These are phyloP conservation scores for Cardiocondyla obscurior DNA, from an alignment of 1,140 invertebrate genomes.

Conservation along the genomic window DNA sequence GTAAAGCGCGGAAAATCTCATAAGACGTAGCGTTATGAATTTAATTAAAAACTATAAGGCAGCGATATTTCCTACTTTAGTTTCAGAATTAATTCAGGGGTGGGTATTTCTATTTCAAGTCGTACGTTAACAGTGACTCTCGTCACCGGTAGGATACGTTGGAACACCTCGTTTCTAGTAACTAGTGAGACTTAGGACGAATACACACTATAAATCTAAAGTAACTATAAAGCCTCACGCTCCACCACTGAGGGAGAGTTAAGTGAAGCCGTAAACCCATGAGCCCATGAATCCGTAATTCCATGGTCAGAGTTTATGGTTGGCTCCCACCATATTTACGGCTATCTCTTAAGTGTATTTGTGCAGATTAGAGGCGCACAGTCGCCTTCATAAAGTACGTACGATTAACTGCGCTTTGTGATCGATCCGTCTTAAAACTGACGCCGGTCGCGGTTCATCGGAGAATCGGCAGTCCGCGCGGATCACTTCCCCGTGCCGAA, in stretches of 20 bases:
- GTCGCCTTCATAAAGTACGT: conserved; percentile 55
- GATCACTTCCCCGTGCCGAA: background rate
- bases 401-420: conserved; percentile 36
- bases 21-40: background rate
- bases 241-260: conserved; percentile 28
- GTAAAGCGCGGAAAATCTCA: background rate
- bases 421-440: conserved; percentile 14
- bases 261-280: conserved; percentile 56
- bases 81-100: background rate
- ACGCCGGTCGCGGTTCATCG: background rate
- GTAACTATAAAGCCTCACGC: conserved; percentile 50
- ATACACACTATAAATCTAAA: conserved; percentile 56
- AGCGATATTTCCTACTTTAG: background rate
- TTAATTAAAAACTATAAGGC: background rate
- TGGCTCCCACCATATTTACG: conserved; percentile 56
- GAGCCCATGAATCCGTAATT: conserved; percentile 61
- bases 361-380: conserved; percentile 50
- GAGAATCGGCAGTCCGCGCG: background rate
- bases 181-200: conserved; percentile 52
- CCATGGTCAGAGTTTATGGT: conserved; percentile 56
- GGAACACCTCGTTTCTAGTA: conserved; percentile 36
- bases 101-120: background rate
- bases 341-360: conserved; percentile 53
- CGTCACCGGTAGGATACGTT: conserved; percentile 12
- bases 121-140: conserved; percentile 7